Base-by-base conservation (phyloP, 2,888 invertebrate species). In the Tethea ocularis region DNA sequence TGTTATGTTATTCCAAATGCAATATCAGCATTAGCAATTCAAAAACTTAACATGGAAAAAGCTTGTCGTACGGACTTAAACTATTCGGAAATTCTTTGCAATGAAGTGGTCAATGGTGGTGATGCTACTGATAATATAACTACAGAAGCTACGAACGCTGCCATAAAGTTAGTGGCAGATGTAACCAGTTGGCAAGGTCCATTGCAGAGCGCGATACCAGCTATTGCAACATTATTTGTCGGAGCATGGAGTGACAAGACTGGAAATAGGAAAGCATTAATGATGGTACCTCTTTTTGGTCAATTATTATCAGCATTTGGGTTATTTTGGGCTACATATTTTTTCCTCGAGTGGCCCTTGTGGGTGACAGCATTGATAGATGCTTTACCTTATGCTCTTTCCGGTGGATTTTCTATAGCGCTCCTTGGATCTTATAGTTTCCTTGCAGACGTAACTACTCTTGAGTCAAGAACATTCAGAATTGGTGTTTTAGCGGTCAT, bases 211-310 rank as follows among this genome's bases (percentile, higher is more conserved):
- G 83, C 93, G 26, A 74, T 95, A 46, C 95, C 95, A 26, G 93
- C 94, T 0, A 72, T 94, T n/a, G 80, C 94, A 0, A 93, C 95
- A 56, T 70, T 94, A 26, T 94, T 95, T 64, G 84, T 95, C 24
- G 95, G 95, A 5, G 94, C 95, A 0, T 95, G 95, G 95, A 94
- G 94, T 68, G 95, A 95, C 66, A 88, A 91, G 66, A 93, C 94
- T 54, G 94, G 94, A 10, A 91, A 93, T 60, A 86, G 95, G 64
- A 95, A 95, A 78, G 86, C 89, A 1, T 88, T 94, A 59, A 93
- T 95, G 88, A 72, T 95, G 0, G 72, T 94, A 23, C 95, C 95
- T 0, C 82, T 95, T 17, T 59, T 93, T 0, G 95, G 95, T 6
- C 94, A 95, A 79, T 75, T 94, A 2, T 73, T 94, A 59, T 88